A percentile compares a stretch with the other conserved stretches of the same genome.
These are phyloP conservation scores for Xenopus tropicalis DNA, from an alignment of 2,113 vertebrate species.

Conservation along the genomic window UCB_Xtro_10.0 CM004447.2:143157501-143158000, in stretches of 20 bases:
- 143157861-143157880: too few relatives aligned
- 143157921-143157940: too few relatives aligned
- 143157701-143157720: slow-evolving; percentile 19
- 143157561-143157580: not conserved
- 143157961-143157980: too few relatives aligned
- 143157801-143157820: slow-evolving; percentile 21
- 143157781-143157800: slow-evolving; percentile 1
- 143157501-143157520: too few relatives aligned
- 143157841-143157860: too few relatives aligned
- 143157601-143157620: not conserved
- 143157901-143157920: too few relatives aligned
- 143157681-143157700: not conserved
- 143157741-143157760: slow-evolving; percentile 20
- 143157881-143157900: too few relatives aligned
- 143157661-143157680: not conserved
- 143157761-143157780: slow-evolving; percentile 25
- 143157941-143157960: too few relatives aligned
- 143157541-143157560: too few relatives aligned
- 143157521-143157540: too few relatives aligned
- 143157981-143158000: too few relatives aligned
- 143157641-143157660: slow-evolving; percentile 11
- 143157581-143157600: not conserved
- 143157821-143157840: not conserved
- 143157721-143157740: slow-evolving; percentile 29
- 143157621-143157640: slow-evolving; percentile 29